A percentile compares a stretch with the other conserved stretches of the same genome.
phyloP scores from a whole-genome alignment of 2,113 vertebrate species.

The Corythaixoides concolor region DNA sequence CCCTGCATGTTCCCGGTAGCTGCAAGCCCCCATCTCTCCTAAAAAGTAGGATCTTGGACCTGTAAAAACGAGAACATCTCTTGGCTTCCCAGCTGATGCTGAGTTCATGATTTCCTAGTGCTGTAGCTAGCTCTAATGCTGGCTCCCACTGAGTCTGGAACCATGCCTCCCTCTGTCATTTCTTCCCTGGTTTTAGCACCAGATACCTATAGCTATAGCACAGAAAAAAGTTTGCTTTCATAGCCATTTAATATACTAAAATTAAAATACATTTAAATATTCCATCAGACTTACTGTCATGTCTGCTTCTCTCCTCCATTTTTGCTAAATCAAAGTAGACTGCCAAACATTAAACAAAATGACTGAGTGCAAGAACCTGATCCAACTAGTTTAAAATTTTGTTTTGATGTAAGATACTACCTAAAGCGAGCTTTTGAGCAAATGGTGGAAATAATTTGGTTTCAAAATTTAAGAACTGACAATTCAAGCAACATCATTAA shows the following conservation, averaged over 20 bases:
- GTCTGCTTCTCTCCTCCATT: not conserved
- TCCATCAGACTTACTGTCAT: not conserved
- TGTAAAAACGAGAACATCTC: not conserved
- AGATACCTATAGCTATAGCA: not conserved
- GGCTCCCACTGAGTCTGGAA: not conserved
- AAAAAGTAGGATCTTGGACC: not conserved
- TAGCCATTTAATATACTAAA: not conserved
- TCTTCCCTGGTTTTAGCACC: not conserved
- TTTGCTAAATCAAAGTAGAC: not conserved
- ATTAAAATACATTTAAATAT: not conserved
- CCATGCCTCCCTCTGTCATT: not conserved
- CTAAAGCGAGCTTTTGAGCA: not conserved
- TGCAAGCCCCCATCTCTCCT: not conserved
- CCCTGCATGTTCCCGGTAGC: not conserved
- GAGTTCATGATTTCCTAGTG: not conserved
- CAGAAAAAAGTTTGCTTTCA: not conserved
- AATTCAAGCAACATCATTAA: not conserved
- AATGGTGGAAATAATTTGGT: not conserved
- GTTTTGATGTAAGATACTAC: not conserved
- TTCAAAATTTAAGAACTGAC: not conserved
- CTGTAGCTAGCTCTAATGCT: not conserved
- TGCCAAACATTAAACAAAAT: slow-evolving; percentile 2
- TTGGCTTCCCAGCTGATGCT: not conserved
- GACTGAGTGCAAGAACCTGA: not conserved
- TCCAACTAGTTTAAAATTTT: not conserved